A percentile compares a stretch with the other conserved stretches of the same genome.
Evolutionary conservation across 2,888 invertebrate species (phyloP).

Genomic region (Caenorhabditis sulstoni): DNA sequence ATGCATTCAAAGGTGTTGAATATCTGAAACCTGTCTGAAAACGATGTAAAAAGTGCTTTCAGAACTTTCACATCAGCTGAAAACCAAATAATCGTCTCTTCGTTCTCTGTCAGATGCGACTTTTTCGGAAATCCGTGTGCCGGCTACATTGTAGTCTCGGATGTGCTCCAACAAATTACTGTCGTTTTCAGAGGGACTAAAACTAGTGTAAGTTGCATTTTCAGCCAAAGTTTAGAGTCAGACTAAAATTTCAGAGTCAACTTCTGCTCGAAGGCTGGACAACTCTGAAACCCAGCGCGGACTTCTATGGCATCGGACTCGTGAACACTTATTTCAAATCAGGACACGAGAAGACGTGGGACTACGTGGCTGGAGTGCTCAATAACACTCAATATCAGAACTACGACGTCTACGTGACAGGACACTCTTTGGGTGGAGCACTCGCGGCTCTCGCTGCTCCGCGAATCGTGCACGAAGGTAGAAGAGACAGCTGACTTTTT

Average conservation of each 20-base stretch:
- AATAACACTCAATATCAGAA: constrained; percentile 66
- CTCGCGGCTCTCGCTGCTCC: constrained; percentile 46
- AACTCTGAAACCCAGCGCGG: constrained; percentile 65
- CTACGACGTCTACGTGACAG: constrained; percentile 75
- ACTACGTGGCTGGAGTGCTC: constrained; percentile 61
- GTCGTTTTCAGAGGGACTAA: constrained; percentile 64
- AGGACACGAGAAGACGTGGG: constrained; percentile 75
- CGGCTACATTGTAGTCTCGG: constrained; percentile 59
- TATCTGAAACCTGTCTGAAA: neutral
- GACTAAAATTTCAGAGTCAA: constrained; percentile 69
- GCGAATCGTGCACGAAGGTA: constrained; percentile 48
- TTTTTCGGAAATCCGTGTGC: constrained; percentile 64
- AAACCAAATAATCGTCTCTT: constrained; percentile 32
- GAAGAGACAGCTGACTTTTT: neutral
- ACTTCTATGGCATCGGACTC: constrained; percentile 75
- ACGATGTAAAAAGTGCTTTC: constrained; percentile 19
- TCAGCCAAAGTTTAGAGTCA: neutral
- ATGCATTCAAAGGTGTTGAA: constrained; percentile 48
- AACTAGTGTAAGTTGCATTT: constrained; percentile 45
- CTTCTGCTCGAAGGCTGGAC: constrained; percentile 75
- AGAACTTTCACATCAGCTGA: constrained; percentile 48
- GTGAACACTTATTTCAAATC: constrained; percentile 75
- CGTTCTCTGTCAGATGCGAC: constrained; percentile 58
- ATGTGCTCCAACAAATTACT: constrained; percentile 49
- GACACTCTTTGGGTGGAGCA: constrained; percentile 78